Evolutionary conservation across 2,888 invertebrate species (phyloP).

Genomic region (Phortica okadai): DNA sequence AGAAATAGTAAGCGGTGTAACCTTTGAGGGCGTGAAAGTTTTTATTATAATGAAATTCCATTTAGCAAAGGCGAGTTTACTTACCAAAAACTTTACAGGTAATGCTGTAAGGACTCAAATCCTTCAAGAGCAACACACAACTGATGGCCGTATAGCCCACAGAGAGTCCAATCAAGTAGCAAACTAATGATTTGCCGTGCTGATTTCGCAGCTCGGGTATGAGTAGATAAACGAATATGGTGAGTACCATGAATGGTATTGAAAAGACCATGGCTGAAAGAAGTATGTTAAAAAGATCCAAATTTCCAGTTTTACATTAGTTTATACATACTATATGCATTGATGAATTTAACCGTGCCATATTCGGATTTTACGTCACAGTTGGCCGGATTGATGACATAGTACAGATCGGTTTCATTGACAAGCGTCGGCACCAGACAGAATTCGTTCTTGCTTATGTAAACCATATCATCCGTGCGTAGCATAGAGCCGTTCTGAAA

Average conservation of each 20-base stretch:
- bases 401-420: slow-evolving; percentile 58
- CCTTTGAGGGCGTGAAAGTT: slow-evolving; percentile 73
- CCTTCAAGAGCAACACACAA: slow-evolving; percentile 51
- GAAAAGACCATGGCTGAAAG: slow-evolving; percentile 83
- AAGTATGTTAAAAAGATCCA: neutral
- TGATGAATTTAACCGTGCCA: slow-evolving; percentile 65
- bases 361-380: slow-evolving; percentile 59
- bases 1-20: slow-evolving; percentile 85
- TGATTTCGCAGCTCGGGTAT: slow-evolving; percentile 85
- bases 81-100: slow-evolving; percentile 64
- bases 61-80: slow-evolving; percentile 3
- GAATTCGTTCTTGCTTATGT: slow-evolving; percentile 64
- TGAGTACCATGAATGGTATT: slow-evolving; percentile 84
- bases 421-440: slow-evolving; percentile 64
- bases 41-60: too few relatives aligned
- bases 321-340: slow-evolving; percentile 65
- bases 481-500: slow-evolving; percentile 67
- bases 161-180: slow-evolving; percentile 83
- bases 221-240: slow-evolving; percentile 84
- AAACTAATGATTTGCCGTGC: slow-evolving; percentile 87
- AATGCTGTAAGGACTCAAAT: slow-evolving; percentile 44
- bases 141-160: slow-evolving; percentile 81
- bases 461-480: slow-evolving; percentile 58
- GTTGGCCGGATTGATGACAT: slow-evolving; percentile 69
- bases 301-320: neutral